phyloP scores from a whole-genome alignment of 2,113 vertebrate genomes.

The Rhea americana region DNA sequence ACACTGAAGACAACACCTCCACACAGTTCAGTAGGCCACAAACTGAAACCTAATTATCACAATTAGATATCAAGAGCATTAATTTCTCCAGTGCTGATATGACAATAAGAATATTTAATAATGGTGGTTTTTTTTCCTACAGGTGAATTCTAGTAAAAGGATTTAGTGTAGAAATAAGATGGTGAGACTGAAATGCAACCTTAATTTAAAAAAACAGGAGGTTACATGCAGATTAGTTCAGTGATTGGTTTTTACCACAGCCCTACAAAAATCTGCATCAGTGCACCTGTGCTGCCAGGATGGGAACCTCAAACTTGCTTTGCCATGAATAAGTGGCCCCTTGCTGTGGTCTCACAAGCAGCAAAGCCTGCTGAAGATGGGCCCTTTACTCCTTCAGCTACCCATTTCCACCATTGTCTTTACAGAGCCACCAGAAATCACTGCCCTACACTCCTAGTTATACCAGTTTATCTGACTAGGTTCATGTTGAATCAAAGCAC shows the following conservation, averaged over 20 bases:
- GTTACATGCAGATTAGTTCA: background rate
- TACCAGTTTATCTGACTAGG: background rate
- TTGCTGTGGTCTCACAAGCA: background rate
- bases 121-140: background rate
- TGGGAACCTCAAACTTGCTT: background rate
- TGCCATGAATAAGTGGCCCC: background rate
- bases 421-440: background rate
- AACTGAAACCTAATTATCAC: background rate
- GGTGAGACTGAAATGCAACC: background rate
- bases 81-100: background rate
- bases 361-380: background rate
- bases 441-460: too few species aligned
- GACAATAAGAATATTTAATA: background rate
- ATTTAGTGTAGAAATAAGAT: background rate
- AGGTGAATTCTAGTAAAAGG: background rate
- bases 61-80: background rate
- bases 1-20: background rate
- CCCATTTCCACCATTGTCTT: background rate
- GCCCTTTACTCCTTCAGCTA: background rate
- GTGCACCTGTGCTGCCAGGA: background rate
- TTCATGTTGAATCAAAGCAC: fast-evolving
- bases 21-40: background rate
- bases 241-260: background rate
- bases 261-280: background rate
- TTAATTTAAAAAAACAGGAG: background rate